phyloP scores from a whole-genome alignment of 2,797 vertebrate genomes.

The Tolypeutes matacus region DNA sequence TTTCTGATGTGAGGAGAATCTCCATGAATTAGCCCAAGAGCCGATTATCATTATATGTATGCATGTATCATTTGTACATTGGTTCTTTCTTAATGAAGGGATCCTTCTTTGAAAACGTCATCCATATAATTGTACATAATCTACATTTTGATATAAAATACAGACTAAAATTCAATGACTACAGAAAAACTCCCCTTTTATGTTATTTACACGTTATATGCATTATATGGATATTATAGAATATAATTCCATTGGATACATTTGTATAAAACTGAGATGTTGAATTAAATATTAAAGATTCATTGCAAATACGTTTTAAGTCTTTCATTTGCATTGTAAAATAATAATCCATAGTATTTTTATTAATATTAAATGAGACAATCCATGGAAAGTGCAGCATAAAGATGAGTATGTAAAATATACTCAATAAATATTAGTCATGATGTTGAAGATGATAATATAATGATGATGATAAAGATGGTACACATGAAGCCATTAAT shows the following conservation, averaged over 20 bases:
- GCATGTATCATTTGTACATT: not conserved
- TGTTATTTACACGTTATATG: not conserved
- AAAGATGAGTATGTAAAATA: not conserved
- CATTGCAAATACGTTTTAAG: not conserved
- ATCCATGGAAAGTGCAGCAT: not conserved
- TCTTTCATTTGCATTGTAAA: not conserved
- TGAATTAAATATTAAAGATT: constrained; percentile 37
- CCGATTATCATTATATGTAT: not conserved
- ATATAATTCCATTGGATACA: not conserved
- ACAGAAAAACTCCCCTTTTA: not conserved
- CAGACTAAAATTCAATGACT: not conserved
- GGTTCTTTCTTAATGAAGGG: not conserved
- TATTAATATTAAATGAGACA: not conserved
- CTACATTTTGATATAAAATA: not conserved
- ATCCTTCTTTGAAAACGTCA: not conserved
- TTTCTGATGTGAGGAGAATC: not conserved
- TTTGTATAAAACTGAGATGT: not conserved
- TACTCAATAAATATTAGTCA: not conserved
- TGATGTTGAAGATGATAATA: not conserved
- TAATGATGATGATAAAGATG: not conserved
- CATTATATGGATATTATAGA: constrained; percentile 1
- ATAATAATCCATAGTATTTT: not conserved
- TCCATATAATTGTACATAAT: not conserved
- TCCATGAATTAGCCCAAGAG: not conserved
- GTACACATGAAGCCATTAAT: not conserved